These are phyloP conservation scores for Eumerus sabulonum DNA, from an alignment of 2,888 invertebrate species.

Conservation along the genomic window DNA sequence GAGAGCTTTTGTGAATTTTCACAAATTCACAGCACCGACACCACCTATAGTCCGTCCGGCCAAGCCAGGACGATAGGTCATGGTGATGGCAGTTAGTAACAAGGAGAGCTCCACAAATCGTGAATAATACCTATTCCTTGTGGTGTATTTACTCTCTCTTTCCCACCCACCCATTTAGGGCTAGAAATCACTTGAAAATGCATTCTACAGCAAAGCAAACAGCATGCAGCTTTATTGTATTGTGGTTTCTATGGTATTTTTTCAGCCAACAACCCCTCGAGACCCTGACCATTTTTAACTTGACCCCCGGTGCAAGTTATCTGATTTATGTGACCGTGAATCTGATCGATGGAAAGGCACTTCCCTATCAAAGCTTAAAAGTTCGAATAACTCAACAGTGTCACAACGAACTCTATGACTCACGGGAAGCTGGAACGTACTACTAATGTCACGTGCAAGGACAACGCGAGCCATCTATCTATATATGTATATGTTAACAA, in stretches of 20 bases:
- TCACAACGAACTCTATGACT: slow-evolving; percentile 72
- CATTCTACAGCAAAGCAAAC: not conserved
- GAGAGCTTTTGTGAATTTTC: slow-evolving; percentile 51
- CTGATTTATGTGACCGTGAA: slow-evolving; percentile 82
- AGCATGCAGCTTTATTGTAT: not conserved
- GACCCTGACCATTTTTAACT: slow-evolving; percentile 78
- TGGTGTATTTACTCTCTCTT: no score
- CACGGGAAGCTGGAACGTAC: slow-evolving; percentile 74
- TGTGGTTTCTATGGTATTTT: not conserved
- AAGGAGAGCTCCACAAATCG: no score
- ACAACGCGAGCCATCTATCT: no score
- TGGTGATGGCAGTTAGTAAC: no score
- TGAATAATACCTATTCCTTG: no score
- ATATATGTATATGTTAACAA: slow-evolving; percentile 6
- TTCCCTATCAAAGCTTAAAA: slow-evolving; percentile 81
- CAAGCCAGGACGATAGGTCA: no score
- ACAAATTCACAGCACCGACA: slow-evolving; percentile 35
- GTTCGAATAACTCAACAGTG: slow-evolving; percentile 75
- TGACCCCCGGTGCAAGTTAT: slow-evolving; percentile 81
- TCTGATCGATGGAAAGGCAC: slow-evolving; percentile 80
- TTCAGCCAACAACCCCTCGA: slow-evolving; percentile 78
- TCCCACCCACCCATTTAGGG: no score
- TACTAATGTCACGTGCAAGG: slow-evolving; percentile 68
- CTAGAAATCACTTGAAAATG: not conserved
- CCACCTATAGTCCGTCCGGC: no score